Evolutionary conservation across 37 sponge, comb jelly and placozoan genomes (phyloP).

Genomic region (Dysidea cf. avara): DNA sequence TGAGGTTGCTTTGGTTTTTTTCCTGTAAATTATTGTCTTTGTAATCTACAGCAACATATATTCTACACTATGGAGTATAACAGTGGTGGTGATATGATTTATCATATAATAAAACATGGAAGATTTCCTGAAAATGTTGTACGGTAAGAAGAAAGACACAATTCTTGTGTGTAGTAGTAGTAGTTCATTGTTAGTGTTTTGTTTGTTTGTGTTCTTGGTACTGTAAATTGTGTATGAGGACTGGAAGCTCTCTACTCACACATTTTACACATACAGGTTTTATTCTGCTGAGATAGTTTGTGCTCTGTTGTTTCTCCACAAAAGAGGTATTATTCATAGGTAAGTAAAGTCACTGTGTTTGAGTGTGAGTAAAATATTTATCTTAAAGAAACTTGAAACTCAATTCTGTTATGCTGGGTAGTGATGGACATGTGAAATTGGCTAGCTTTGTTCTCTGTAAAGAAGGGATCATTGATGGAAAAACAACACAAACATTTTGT

Average conservation of each 20-base stretch:
- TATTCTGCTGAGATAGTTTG: constrained; percentile 94
- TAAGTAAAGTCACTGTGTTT: too few species aligned
- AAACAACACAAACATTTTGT: constrained; percentile 92
- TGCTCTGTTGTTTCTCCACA: constrained; percentile 88
- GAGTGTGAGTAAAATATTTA: too few species aligned
- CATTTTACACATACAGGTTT: constrained; percentile 47
- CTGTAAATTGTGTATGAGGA: too few species aligned
- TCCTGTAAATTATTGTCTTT: too few species aligned
- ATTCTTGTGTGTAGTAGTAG: not conserved
- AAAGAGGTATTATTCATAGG: constrained; percentile 92
- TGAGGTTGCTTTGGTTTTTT: constrained; percentile 72
- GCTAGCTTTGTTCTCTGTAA: constrained; percentile 99
- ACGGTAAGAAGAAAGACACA: too few species aligned
- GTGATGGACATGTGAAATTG: constrained; percentile 94
- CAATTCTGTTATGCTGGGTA: constrained; percentile 91
- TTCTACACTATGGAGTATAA: constrained; percentile 98
- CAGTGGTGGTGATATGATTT: constrained; percentile 97
- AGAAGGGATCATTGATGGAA: constrained; percentile 81
- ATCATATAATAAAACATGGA: constrained; percentile 89
- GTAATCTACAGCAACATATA: constrained; percentile 77
- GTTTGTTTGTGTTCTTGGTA: not conserved
- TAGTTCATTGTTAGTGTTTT: not conserved
- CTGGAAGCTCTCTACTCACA: not conserved
- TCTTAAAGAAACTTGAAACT: constrained; percentile 92
- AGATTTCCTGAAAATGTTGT: too few species aligned